Evolutionary conservation across 1,140 invertebrate genomes (phyloP).

Genomic region (Temnothorax nylanderi): DNA sequence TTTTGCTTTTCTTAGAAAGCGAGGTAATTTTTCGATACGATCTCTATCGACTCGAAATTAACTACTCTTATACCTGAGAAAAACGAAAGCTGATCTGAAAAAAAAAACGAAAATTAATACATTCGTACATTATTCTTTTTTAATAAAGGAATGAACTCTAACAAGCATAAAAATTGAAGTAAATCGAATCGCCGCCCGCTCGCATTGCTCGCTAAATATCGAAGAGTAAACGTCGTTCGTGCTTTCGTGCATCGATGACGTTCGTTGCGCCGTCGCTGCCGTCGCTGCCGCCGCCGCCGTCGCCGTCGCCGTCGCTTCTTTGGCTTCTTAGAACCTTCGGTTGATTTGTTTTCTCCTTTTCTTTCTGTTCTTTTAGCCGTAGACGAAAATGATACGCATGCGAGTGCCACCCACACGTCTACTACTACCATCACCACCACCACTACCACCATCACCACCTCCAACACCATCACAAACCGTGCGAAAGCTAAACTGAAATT

Average conservation of each 20-base stretch:
- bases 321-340: conserved; percentile 79
- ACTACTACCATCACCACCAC: conserved; percentile 73
- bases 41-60: background rate
- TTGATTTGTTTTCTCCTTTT: conserved; percentile 84
- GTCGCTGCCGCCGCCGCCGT: background rate
- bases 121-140: background rate
- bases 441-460: conserved; percentile 72
- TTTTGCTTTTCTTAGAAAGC: background rate
- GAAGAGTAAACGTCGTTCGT: background rate
- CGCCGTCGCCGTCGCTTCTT: conserved; percentile 67
- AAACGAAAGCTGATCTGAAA: background rate
- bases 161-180: background rate
- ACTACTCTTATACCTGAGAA: background rate
- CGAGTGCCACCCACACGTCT: conserved; percentile 81
- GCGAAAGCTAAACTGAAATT: conserved; percentile 82
- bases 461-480: conserved; percentile 80
- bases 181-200: background rate
- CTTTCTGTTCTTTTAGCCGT: conserved; percentile 86
- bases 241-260: background rate
- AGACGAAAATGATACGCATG: conserved; percentile 85
- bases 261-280: background rate
- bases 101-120: background rate
- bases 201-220: background rate
- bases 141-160: background rate
- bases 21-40: background rate